Conservation (phyloP, 2,888 invertebrate genomes). For the Aleiodes alternator region DNA sequence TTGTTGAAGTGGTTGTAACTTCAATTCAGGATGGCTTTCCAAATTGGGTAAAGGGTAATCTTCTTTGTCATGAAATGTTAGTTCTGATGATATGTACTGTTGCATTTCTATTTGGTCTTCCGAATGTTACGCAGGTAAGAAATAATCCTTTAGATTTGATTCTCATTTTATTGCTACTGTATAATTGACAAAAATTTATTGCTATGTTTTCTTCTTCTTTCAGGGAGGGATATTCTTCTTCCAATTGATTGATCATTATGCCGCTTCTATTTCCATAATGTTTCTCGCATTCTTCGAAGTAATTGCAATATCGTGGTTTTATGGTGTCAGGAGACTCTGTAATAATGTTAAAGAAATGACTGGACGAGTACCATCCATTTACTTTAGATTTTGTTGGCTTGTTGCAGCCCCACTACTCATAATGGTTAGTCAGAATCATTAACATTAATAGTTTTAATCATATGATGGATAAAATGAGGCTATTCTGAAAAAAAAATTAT, state of each 20-base stretch:
- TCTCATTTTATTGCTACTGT: too few relatives aligned
- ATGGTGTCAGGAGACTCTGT: slow-evolving; percentile 88
- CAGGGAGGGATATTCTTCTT: slow-evolving; percentile 94
- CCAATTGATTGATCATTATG: slow-evolving; percentile 94
- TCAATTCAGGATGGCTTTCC: slow-evolving; percentile 96
- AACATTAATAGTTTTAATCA: too few relatives aligned
- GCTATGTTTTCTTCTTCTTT: slow-evolving; percentile 54
- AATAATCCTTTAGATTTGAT: background rate
- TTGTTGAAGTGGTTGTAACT: slow-evolving; percentile 95
- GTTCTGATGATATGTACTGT: slow-evolving; percentile 89
- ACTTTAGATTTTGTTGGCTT: slow-evolving; percentile 91
- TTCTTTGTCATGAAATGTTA: slow-evolving; percentile 91
- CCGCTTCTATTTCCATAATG: slow-evolving; percentile 93
- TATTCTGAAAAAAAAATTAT: too few relatives aligned
- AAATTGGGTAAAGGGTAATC: slow-evolving; percentile 87
- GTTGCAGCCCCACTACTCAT: slow-evolving; percentile 88
- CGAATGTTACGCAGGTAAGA: slow-evolving; percentile 88
- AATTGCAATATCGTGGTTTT: slow-evolving; percentile 94
- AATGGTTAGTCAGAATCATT: slow-evolving; percentile 76
- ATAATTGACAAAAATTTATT: too few relatives aligned
- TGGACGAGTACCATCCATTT: slow-evolving; percentile 85
- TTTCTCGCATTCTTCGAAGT: slow-evolving; percentile 96
- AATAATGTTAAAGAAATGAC: slow-evolving; percentile 94
- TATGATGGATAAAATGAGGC: too few relatives aligned
- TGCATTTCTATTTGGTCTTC: slow-evolving; percentile 90